Evolutionary conservation across 2,888 invertebrate genomes (phyloP), one percentile per base, ranked within the genome.

Genomic region (Tipula vernalis): DNA sequence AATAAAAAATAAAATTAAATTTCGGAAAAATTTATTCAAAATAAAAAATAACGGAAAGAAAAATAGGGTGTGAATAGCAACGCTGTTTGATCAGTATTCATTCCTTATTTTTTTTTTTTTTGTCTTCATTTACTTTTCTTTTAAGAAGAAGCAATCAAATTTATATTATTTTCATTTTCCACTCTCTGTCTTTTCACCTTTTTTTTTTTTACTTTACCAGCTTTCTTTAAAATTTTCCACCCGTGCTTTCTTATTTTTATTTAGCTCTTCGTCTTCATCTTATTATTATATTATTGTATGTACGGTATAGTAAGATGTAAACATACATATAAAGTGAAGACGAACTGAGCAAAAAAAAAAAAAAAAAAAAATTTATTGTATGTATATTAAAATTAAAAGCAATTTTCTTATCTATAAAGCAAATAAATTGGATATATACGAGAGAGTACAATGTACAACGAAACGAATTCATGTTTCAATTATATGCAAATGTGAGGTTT

Each of bases 71-170:
- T 71, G 71, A 71, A 71, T 71, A 71, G 71, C 71, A 71, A 71
- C 71, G 71, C 71, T 71, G 71, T 71, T 71, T 71, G 71, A 71
- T 71, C 71, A 71, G 71, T 71, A 71, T 71, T 71, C 71, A 71
- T 71, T 71, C 71, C 71, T 71, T 71, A 71, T 71, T 71, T 71
- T 71, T 71, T 51, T 51, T 71, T 71, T 51, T 51, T 71, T 71
- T 71, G 71, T 71, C 28, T 71, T 71, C 71, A 71, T 71, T 71
- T 71, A 71, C 71, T 71, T 71, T 71, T 71, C 71, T 71, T 71
- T 71, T 71, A 71, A 71, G 71, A 71, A 71, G 71, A 71, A 71
- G 71, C 71, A 71, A 71, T 71, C 71, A 71, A 71, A 71, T 71
- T 71, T 71, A 71, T 71, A 71, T 71, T 71, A 71, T 71, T 71